Evolutionary conservation across 2,888 invertebrate genomes (phyloP), one percentile per base, ranked within the genome.

Genomic region (Pemphredon lugubris): DNA sequence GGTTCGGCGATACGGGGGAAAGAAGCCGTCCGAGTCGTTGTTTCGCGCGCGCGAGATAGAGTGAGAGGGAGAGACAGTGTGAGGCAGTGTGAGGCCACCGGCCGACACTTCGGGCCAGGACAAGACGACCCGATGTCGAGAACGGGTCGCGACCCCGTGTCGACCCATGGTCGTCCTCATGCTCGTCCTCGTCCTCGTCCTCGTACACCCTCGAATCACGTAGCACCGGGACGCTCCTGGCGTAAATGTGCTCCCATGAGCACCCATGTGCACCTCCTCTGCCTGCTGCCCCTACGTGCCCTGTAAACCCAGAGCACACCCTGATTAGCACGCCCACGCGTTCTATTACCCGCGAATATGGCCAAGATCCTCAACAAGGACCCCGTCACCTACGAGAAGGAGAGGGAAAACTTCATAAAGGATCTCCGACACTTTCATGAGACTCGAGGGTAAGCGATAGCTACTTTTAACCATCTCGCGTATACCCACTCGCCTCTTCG

Each of bases 381-480:
- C 90, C 92, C 95, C 83, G 93, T 93, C 90, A 93, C 93, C 86
- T 96, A 95, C 92, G 91, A 93, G 87, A 93, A 93, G 89, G 96
- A 96, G 91, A 94, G 94, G 87, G 95, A 95, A 84, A 92, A 92
- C 81, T 97, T 97, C 92, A 91, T 96, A 79, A 93, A 94, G 90
- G 97, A 97, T 88, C 92, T 98, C 84, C 94, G 94, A 86, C 96
- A 95, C 89, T 98, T 98, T 89, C 97, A 98, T 90, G 96, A 96
- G 81, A 94, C 94, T 83, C 94, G 96, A 92, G 96, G 97, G 98
- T 98, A 91, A 94, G 95, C 37, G 9, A 53, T 60, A 16, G 45
- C 11, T 9, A 13, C 20, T 26, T 21, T 18, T 48, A 13, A 23
- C 45, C 23, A 9, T 23, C 5, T 21, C 45, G 45, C 2, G 9